Evolutionary conservation across 2,113 vertebrate genomes (phyloP), one percentile per base, ranked within the genome.

Genomic region (Lepisosteus osseus): DNA sequence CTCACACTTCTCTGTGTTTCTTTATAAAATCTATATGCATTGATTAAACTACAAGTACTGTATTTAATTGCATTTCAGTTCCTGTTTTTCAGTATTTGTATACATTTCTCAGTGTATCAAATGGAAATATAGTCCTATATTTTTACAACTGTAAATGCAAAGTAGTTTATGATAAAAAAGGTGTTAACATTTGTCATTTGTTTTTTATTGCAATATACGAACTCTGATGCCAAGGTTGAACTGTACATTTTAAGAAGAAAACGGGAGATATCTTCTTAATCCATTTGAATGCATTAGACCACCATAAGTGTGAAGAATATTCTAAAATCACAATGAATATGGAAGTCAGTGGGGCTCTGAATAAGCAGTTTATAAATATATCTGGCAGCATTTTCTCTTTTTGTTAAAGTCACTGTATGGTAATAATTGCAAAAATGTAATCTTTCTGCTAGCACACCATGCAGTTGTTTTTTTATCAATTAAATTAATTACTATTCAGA

Each of bases 401-500:
- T 86, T 85, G 82, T 86, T 80, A 75, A 70, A 84, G 76, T 82
- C 74, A 68, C 75, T 83, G 67, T 72, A 77, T 65, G 79, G 79
- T 77, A 82, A 87, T 90, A 86, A 86, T 41, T 82, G 79, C 67
- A 69, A 55, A 84, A 87, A 86, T 77, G 82, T 84, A 87, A 88
- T 85, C 77, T 69, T 72, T 78, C 79, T 15, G 73, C 72, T 2
- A 72, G 80, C 82, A 80, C 81, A 56, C 29, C 81, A 79, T 81
- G 77, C 76, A 80, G 77, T 86, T 86, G 85, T 88, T 89, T 82
- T 82, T 79, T 84, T 84, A 85, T 88, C 84, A 84, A 84, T 45
- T 85, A 84, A 90, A 91, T 86, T 88, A 89, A 84, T 89, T 91
- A 90, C 77, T 78, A 86, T 90, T 91, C 85, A 88, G 91, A 89